Conservation (phyloP, 2,888 invertebrate species). For the Drosophila demipolita region DNA sequence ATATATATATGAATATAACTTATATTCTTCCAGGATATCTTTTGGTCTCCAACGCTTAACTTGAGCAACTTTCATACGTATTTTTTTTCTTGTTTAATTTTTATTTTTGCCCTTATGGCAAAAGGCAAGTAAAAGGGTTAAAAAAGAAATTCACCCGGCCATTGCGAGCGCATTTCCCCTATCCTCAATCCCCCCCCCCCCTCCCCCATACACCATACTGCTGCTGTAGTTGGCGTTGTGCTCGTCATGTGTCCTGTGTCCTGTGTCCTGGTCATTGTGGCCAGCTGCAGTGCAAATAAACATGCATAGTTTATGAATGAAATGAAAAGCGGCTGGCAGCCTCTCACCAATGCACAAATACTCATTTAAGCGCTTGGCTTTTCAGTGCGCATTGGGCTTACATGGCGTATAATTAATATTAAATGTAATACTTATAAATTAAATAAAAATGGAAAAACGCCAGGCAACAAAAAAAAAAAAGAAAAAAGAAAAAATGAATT, state of each 20-base stretch:
- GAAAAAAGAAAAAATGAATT: too few relatives aligned
- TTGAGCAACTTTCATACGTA: background rate
- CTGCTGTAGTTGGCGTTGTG: slow-evolving; percentile 21
- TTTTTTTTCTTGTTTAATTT: slow-evolving; percentile 9
- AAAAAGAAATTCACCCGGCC: slow-evolving; percentile 24
- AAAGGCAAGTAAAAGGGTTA: slow-evolving; percentile 61
- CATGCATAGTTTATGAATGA: slow-evolving; percentile 77
- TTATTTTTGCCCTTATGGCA: slow-evolving; percentile 44
- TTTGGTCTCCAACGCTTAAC: background rate
- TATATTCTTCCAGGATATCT: slow-evolving; percentile 1
- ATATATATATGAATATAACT: background rate
- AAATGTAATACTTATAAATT: slow-evolving; percentile 79
- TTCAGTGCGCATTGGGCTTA: slow-evolving; percentile 67
- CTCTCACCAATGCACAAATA: slow-evolving; percentile 51
- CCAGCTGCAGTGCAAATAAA: slow-evolving; percentile 72
- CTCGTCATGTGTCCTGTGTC: slow-evolving; percentile 23
- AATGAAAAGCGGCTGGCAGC: slow-evolving; percentile 67
- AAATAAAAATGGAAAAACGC: slow-evolving; percentile 64
- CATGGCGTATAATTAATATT: slow-evolving; percentile 81
- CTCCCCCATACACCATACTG: background rate
- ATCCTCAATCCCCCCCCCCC: background rate
- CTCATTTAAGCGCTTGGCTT: slow-evolving; percentile 64
- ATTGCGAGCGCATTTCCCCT: slow-evolving; percentile 11
- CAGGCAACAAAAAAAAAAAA: background rate
- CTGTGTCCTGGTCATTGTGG: slow-evolving; percentile 69